These are phyloP conservation scores for Leptopilina drosophilae DNA, from an alignment of 2,888 invertebrate species.

Conservation along the genomic window DNA sequence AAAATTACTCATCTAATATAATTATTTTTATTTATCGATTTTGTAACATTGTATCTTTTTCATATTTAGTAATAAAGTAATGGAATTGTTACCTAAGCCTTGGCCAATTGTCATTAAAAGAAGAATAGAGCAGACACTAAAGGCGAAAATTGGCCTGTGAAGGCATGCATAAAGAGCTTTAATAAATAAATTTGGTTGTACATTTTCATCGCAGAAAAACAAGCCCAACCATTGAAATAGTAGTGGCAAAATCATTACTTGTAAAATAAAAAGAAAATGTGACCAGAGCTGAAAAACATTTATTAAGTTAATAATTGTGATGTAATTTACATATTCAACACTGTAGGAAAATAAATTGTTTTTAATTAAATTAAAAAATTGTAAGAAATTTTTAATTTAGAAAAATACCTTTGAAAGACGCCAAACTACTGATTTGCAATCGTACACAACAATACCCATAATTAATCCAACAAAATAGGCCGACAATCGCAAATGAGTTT, in stretches of 20 bases:
- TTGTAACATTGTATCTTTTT: background rate
- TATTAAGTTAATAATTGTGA: background rate
- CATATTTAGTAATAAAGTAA: constrained; percentile 1
- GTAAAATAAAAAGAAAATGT: background rate
- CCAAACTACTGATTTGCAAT: constrained; percentile 61
- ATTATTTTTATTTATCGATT: background rate
- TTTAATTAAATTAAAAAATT: background rate
- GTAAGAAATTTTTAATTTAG: background rate
- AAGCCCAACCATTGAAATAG: background rate
- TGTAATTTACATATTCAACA: background rate
- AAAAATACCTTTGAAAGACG: constrained; percentile 58
- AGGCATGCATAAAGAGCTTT: constrained; percentile 64
- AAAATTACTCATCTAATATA: background rate
- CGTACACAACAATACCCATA: constrained; percentile 64
- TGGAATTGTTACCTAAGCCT: constrained; percentile 61
- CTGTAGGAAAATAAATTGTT: background rate
- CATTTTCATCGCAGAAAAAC: background rate
- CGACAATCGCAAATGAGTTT: constrained; percentile 61
- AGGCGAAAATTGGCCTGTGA: constrained; percentile 61
- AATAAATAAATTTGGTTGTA: background rate
- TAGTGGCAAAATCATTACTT: background rate
- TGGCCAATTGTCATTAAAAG: constrained; percentile 65
- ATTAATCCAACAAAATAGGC: constrained; percentile 65
- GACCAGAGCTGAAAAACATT: background rate
- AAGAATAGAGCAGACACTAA: constrained; percentile 59